Evolutionary conservation across 2,113 vertebrate species (phyloP).

Genomic region (Chamaea fasciata): DNA sequence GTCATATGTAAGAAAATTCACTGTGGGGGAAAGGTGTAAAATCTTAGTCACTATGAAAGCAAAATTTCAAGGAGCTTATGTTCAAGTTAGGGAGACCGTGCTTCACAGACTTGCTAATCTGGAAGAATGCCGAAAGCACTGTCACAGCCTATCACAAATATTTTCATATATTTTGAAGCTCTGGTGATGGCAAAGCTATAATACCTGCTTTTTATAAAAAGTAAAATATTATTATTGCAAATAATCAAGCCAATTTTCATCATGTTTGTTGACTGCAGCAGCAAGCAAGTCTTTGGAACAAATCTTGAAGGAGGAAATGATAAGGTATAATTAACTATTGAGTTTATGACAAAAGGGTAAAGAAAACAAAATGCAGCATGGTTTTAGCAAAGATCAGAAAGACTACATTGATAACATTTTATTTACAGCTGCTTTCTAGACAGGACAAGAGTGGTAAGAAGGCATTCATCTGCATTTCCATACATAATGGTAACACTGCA

Average conservation of each 20-base stretch:
- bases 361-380: background rate
- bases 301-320: background rate
- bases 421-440: background rate
- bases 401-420: background rate
- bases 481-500: background rate
- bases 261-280: background rate
- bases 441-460: background rate
- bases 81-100: background rate
- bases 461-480: rapidly evolving
- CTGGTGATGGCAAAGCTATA: background rate
- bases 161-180: background rate
- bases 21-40: slow-evolving; percentile 4
- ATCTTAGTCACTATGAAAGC: background rate
- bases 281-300: background rate
- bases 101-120: background rate
- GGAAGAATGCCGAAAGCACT: background rate
- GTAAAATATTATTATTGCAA: background rate
- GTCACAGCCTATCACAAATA: background rate
- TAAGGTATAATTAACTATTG: background rate
- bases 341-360: background rate
- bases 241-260: background rate
- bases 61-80: background rate
- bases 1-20: background rate
- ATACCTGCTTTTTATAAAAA: background rate
- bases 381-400: background rate